Base-by-base conservation (phyloP, 2,888 invertebrate genomes). In the Altica lythri region DNA sequence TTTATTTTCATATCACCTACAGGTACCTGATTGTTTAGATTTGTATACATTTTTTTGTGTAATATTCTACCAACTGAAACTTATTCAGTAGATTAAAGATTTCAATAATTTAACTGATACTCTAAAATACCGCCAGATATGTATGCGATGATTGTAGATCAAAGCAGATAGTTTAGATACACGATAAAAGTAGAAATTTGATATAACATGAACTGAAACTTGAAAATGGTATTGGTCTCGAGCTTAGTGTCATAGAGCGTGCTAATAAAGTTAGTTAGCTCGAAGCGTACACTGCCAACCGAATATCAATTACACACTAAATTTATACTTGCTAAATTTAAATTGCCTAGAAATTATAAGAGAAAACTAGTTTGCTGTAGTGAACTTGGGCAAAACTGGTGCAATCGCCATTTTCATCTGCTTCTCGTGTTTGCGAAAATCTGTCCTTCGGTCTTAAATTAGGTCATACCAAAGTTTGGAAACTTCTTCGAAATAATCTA, bases 241-340 rank as follows among this genome's bases (percentile, higher is more conserved):
- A 48, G 25, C 47, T 38, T 47, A 48, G 29, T 37, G 19, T 29
- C 48, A 40, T 40, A 48, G 40, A 30, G 48, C 10, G 40, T 40
- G 40, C 40, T 40, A 40, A 40, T 25, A 40, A 40, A 40, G 40
- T 54, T 53, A 60, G 52, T 48, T 54, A 53, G 45, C 55, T 55
- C 38, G 44, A 29, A 60, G 57, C 56, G 49, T 35, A 34, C 38
- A 57, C 54, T 57, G 53, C 53, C 51, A 59, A 46, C 59, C 48
- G 56, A 60, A 60, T 62, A 62, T 62, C 62, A 62, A 60, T 62
- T 62, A 62, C 58, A 62, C 53, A 62, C 53, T 62, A 60, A 62
- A 58, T 56, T n/a, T n/a, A 62, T 53, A 60, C 58, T 58, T 49
- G 51, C 53, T 42, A 57, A 58, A 62, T 60, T 62, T 57, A 53